Conservation (phyloP, 2,888 invertebrate genomes). For the Rhagonycha fulva region DNA sequence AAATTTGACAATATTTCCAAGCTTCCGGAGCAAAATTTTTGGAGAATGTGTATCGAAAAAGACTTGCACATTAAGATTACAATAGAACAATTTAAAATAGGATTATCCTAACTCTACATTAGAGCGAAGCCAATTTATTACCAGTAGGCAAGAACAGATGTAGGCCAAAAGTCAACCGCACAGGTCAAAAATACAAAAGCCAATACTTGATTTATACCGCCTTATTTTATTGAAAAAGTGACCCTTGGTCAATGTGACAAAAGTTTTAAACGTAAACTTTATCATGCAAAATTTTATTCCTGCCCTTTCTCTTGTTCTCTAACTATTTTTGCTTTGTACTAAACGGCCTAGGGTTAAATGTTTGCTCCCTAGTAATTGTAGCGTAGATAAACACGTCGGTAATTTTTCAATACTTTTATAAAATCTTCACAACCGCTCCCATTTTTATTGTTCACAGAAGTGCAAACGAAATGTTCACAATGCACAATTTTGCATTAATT, state of each 20-base stretch:
- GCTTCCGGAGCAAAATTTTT: conserved; percentile 6
- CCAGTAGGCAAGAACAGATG: conserved; percentile 53
- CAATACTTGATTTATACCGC: conserved; percentile 54
- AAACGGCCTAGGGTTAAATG: conserved; percentile 52
- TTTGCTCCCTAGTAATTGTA: conserved; percentile 55
- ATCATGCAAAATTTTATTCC: conserved; percentile 50
- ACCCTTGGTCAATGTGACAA: conserved; percentile 47
- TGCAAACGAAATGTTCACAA: conserved; percentile 1
- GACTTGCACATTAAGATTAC: conserved; percentile 31
- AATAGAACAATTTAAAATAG: conserved; percentile 38
- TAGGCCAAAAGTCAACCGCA: conserved; percentile 56
- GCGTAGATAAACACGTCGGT: conserved; percentile 54
- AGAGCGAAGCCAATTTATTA: conserved; percentile 42
- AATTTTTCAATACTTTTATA: conserved; percentile 50
- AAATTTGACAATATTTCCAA: conserved; percentile 12
- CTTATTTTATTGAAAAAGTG: conserved; percentile 48
- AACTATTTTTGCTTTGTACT: conserved; percentile 44
- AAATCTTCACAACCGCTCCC: conserved; percentile 29
- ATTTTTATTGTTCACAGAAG: conserved; percentile 21
- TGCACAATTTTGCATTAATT: neutral
- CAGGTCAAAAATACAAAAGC: conserved; percentile 46
- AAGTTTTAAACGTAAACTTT: conserved; percentile 43
- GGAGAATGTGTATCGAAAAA: conserved; percentile 18
- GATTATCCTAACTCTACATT: conserved; percentile 36
- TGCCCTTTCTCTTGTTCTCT: conserved; percentile 45